Evolutionary conservation across 2,888 invertebrate genomes (phyloP), one percentile per base, ranked within the genome.

Genomic region (Drosophila eohydei): DNA sequence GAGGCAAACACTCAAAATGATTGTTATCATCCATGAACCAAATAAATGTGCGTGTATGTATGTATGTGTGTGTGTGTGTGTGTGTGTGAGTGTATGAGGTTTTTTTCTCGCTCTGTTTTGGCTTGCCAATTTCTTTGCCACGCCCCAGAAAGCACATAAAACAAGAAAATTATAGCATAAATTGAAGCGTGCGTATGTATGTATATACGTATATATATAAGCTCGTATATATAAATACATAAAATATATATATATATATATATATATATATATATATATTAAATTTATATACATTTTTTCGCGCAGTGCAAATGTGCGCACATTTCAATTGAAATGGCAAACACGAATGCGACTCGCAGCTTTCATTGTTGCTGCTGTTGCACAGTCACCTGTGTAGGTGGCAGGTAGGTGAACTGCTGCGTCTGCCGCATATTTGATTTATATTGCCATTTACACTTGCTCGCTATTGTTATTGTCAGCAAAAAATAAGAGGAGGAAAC

Each of bases 271-370:
- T 11, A 6, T 34, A 16, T 40, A 36, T 57, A 38, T n/a, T 38
- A 4, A 12, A 14, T 63, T 50, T 61, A 55, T 71, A 62, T 59
- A 50, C 48, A 55, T 64, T 48, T 11, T 48, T 48, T 26, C 8
- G 36, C 71, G 43, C 57, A 52, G 75, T 76, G 88, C 71, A 79
- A 85, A 88, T 88, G 83, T 86, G 88, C 68, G 75, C 88, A 81
- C 81, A 83, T 85, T 86, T 87, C 82, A 89, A 86, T 89, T 87
- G 89, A 80, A 87, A 84, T 88, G 86, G 83, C 83, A 74, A 85
- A 83, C 88, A 86, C 88, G 83, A 80, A 77, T 74, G 83, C 78
- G 83, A 74, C 80, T 58, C 64, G 56, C 64, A 70, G 71, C 63
- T 61, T 36, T 32, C 68, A 48, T 64, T 56, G 48, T 51, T 64